Base-by-base conservation (phyloP, 1,140 invertebrate genomes). In the Leptopilina clavipes region DNA sequence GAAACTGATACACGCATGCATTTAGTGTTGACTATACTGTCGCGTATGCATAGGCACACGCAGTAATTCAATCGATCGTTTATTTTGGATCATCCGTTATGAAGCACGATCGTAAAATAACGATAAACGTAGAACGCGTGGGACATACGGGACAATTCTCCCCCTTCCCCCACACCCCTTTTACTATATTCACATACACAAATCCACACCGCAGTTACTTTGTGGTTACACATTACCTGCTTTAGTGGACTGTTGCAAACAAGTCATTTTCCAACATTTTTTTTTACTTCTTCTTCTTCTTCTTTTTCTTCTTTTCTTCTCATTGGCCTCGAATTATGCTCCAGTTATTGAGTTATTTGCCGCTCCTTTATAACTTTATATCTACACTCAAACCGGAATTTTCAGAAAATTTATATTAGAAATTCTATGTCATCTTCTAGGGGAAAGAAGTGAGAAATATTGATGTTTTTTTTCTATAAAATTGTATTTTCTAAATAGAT, bases 21-120 rank as follows among this genome's bases (percentile, higher is more conserved):
- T 14, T 25, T 65, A 52, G 18, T 65, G 71, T 74, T 72, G 25
- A 31, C 25, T n/a, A 71, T 17, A 17, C n/a, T n/a, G n/a, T n/a
- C 73, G 56, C 25, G 59, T 70, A n/a, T 45, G 22, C 31, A 73
- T 54, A 73, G 18, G 54, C 54, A 70, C 54, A 70, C 56, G 19
- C 54, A 79, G 72, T 59, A 74, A 77, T 77, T 74, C 78, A 43
- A 79, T 79, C 72, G 76, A 74, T 74, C 44, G 19, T 77, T 74
- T 77, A 79, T 74, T 71, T 73, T 52, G 78, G 71, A 73, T 72
- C 59, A 14, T 65, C 19, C 59, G 25, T 65, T 65, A 65, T 31
- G 11, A 65, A 14, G 59, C 11, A 65, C 59, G 59, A 37, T 65
- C 59, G 59, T 65, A 65, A 65, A 65, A 65, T 65, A 22, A 65